Conservation (phyloP, 2,888 invertebrate genomes). For the Dolichomitus sp. region DNA sequence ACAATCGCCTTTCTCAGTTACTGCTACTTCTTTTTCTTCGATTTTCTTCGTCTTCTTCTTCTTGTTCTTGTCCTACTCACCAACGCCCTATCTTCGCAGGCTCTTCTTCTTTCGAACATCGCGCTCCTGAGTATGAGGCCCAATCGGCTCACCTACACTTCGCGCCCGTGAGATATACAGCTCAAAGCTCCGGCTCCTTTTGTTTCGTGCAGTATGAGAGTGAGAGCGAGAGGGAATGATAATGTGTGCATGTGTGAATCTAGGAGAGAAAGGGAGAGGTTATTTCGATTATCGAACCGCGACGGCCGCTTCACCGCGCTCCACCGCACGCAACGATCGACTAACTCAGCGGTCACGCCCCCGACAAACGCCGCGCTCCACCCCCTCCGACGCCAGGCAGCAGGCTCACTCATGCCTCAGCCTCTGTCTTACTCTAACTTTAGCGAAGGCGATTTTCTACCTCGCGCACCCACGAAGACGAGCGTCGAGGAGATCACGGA, state of each 20-base stretch:
- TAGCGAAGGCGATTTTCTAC: constrained; percentile 67
- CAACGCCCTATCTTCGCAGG: constrained; percentile 44
- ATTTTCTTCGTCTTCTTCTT: not conserved
- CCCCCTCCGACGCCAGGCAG: constrained; percentile 75
- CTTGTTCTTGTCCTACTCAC: constrained; percentile 15
- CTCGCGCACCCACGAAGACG: constrained; percentile 2
- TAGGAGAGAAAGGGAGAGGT: constrained; percentile 71
- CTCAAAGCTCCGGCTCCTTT: constrained; percentile 66
- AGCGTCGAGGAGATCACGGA: constrained; percentile 42
- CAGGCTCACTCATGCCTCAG: constrained; percentile 25
- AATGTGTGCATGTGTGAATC: constrained; percentile 29
- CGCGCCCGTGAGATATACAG: not conserved
- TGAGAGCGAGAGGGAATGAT: constrained; percentile 22
- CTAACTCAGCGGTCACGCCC: constrained; percentile 84
- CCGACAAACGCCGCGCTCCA: constrained; percentile 81
- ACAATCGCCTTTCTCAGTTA: not conserved
- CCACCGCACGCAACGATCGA: constrained; percentile 82
- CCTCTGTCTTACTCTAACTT: constrained; percentile 61
- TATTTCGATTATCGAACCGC: constrained; percentile 84
- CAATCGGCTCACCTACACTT: constrained; percentile 45
- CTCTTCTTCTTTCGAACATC: constrained; percentile 39
- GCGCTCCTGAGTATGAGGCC: constrained; percentile 2
- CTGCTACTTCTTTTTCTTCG: not conserved
- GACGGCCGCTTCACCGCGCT: constrained; percentile 69
- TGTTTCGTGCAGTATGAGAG: constrained; percentile 77